Conservation (phyloP, 2,113 vertebrate genomes). For the Anarhynchus alexandrinus region DNA sequence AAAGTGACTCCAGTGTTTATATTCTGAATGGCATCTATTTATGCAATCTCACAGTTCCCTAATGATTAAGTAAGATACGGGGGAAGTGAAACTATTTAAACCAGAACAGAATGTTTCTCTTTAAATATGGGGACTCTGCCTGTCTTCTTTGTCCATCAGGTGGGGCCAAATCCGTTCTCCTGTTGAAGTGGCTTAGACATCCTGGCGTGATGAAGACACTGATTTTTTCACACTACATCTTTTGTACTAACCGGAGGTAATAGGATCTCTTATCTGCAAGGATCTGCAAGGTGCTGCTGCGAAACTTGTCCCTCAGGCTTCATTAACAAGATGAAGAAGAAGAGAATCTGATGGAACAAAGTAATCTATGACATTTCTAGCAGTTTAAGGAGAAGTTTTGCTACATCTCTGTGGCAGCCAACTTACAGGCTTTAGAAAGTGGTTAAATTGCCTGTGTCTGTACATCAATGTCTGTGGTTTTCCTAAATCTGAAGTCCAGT, state of each 20-base stretch:
- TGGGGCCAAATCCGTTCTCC: not conserved
- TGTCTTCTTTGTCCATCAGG: not conserved
- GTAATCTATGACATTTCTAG: not conserved
- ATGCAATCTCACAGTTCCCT: constrained; percentile 12
- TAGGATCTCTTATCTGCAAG: not conserved
- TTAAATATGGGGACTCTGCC: not conserved
- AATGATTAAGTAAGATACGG: not conserved
- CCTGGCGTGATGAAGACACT: not conserved
- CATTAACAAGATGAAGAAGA: not conserved
- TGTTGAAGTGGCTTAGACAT: not conserved
- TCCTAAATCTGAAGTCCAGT: not conserved
- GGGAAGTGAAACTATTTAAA: not conserved
- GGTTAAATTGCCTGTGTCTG: not conserved
- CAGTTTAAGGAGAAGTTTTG: not conserved
- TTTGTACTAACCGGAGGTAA: not conserved
- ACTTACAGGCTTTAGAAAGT: not conserved
- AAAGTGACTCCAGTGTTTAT: constrained; percentile 1
- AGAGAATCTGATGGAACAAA: not conserved
- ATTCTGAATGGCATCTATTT: constrained; percentile 38
- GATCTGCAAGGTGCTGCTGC: not conserved
- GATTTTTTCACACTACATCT: not conserved
- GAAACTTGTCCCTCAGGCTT: not conserved
- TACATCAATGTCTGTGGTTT: not conserved
- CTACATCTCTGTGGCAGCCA: not conserved
- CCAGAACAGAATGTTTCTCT: constrained; percentile 27